phyloP scores from a whole-genome alignment of 53 echinoderm and acorn worm genomes.

The Mesocentrotus franciscanus region DNA sequence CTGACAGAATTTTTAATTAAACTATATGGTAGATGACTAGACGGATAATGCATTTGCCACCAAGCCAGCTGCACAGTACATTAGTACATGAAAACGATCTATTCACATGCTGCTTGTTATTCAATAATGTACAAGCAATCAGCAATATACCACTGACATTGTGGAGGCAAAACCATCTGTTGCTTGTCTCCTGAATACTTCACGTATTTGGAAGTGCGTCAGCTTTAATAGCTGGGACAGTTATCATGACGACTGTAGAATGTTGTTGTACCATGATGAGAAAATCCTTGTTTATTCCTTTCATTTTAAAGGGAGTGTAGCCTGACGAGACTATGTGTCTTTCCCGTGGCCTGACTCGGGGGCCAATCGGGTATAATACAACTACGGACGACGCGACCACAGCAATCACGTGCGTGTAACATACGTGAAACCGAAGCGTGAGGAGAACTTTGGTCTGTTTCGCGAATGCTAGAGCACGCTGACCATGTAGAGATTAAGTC shows the following conservation, averaged over 20 bases:
- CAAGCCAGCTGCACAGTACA: slow-evolving; percentile 27
- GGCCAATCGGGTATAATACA: too few relatives aligned
- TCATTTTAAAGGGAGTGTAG: too few relatives aligned
- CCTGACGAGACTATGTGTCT: too few relatives aligned
- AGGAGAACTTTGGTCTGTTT: too few relatives aligned
- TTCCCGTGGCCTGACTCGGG: too few relatives aligned
- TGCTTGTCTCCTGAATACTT: background rate
- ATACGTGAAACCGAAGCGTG: too few relatives aligned
- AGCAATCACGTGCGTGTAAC: too few relatives aligned
- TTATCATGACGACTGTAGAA: background rate
- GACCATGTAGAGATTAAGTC: too few relatives aligned
- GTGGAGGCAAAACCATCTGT: background rate
- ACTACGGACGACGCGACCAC: too few relatives aligned
- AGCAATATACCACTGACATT: background rate
- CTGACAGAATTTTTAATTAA: slow-evolving; percentile 39
- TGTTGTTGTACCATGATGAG: too few relatives aligned
- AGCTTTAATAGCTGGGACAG: background rate
- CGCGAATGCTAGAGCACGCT: too few relatives aligned
- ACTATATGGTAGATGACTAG: background rate
- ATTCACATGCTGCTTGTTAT: slow-evolving; percentile 16
- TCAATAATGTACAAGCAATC: slow-evolving; percentile 8
- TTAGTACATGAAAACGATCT: slow-evolving; percentile 1
- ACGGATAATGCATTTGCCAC: background rate
- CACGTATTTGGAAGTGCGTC: slow-evolving; percentile 11
- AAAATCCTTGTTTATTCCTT: too few relatives aligned